These are phyloP conservation scores for Lasioglossum vierecki DNA, from an alignment of 2,888 invertebrate genomes.

Conservation along the genomic window DNA sequence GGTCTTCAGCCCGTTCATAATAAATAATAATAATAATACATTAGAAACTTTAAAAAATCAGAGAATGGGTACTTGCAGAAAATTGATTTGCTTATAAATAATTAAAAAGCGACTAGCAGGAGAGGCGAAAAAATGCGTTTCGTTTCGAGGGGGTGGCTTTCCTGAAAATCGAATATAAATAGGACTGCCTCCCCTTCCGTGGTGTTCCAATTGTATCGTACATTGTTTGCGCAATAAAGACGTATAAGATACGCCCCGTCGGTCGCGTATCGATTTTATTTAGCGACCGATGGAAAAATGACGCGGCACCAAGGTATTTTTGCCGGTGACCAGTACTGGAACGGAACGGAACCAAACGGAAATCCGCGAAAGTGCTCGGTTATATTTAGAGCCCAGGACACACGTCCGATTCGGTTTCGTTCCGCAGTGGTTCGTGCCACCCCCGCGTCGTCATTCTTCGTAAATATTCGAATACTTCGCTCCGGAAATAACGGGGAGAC, in stretches of 20 bases:
- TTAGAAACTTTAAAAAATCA: neutral
- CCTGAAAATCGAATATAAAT: conserved; percentile 7
- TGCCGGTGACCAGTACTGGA: neutral
- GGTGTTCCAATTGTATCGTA: neutral
- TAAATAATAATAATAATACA: too few species aligned
- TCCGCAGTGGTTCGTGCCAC: conserved; percentile 29
- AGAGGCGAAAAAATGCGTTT: neutral
- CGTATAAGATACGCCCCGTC: conserved; percentile 9
- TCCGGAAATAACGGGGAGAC: conserved; percentile 27
- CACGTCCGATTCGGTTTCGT: conserved; percentile 28
- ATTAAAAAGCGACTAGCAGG: neutral
- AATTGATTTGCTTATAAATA: neutral
- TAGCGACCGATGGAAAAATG: neutral
- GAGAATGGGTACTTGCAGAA: neutral
- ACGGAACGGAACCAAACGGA: conserved; percentile 5
- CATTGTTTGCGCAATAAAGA: conserved; percentile 13
- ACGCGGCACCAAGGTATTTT: conserved; percentile 14
- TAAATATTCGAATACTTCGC: conserved; percentile 50
- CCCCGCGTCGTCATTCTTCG: conserved; percentile 28
- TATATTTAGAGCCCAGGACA: conserved; percentile 44
- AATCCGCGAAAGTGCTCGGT: neutral
- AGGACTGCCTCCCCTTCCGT: neutral
- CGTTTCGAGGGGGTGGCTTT: neutral
- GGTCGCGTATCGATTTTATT: conserved; percentile 10
- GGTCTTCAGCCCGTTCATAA: too few species aligned